Percentiles rank a stretch among this genome's conserved stretches.
phyloP scores from a whole-genome alignment of 2,113 vertebrate genomes.

The Baryphthengus martii region DNA sequence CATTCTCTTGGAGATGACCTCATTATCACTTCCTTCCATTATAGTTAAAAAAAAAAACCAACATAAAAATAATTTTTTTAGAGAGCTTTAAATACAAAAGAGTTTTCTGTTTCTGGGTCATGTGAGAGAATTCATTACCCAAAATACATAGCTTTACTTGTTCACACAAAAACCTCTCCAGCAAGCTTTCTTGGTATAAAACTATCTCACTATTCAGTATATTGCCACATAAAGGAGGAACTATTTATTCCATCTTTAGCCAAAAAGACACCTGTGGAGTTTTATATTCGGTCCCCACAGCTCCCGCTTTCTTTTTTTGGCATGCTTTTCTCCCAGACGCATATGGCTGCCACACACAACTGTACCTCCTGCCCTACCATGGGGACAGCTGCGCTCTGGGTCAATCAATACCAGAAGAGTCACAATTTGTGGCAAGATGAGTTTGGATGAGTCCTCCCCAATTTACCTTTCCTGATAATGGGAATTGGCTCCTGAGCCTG shows the following conservation, averaged over 20 bases:
- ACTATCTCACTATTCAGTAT: background rate
- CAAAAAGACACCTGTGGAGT: background rate
- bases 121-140: background rate
- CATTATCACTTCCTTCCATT: background rate
- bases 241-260: background rate
- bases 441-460: background rate
- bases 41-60: background rate
- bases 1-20: background rate
- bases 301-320: background rate
- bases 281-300: background rate
- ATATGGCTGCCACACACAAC: background rate
- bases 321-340: rapidly evolving
- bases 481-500: background rate
- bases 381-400: background rate
- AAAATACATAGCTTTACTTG: background rate
- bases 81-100: background rate
- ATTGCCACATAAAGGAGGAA: background rate
- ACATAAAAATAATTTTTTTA: background rate
- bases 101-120: background rate
- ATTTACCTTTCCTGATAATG: background rate
- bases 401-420: background rate
- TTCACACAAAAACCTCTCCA: background rate
- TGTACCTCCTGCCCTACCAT: background rate
- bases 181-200: background rate
- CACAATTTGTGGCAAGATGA: rapidly evolving